These are phyloP conservation scores for Aporophyla lueneburgensis DNA, from an alignment of 2,888 invertebrate genomes.

Conservation along the genomic window DNA sequence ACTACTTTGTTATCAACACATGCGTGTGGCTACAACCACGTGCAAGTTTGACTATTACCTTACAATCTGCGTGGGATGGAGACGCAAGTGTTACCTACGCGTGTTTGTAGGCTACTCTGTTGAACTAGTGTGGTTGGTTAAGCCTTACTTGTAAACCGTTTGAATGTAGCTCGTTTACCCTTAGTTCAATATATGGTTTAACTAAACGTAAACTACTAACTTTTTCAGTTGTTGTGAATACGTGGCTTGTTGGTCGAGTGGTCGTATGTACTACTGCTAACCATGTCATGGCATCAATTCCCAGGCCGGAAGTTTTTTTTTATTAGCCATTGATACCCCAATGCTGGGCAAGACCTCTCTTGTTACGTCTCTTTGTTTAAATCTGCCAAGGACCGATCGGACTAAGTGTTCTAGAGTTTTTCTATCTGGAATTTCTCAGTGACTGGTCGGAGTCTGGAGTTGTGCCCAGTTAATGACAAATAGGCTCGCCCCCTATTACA, in stretches of 20 bases:
- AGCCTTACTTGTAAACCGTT: background rate
- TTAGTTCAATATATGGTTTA: background rate
- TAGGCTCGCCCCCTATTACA: too few species aligned
- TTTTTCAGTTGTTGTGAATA: background rate
- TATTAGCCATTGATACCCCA: too few species aligned
- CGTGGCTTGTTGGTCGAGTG: background rate
- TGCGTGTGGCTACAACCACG: constrained; percentile 28
- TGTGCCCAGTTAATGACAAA: too few species aligned
- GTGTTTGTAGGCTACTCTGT: background rate
- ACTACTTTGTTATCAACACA: constrained; percentile 16
- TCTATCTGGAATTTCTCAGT: too few species aligned
- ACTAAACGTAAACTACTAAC: background rate
- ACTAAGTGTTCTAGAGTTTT: too few species aligned
- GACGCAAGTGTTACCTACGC: constrained; percentile 22
- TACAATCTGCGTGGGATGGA: constrained; percentile 28
- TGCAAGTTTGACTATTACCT: constrained; percentile 13
- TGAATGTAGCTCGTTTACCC: background rate
- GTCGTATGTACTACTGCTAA: too few species aligned
- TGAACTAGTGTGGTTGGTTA: background rate
- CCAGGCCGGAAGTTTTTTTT: too few species aligned
- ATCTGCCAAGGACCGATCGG: too few species aligned
- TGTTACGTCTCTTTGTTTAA: too few species aligned
- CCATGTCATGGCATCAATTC: too few species aligned
- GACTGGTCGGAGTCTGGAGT: too few species aligned
- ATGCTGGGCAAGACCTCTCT: too few species aligned